Conservation (phyloP, 2,888 invertebrate genomes). For the Drosophila nigritarsus region DNA sequence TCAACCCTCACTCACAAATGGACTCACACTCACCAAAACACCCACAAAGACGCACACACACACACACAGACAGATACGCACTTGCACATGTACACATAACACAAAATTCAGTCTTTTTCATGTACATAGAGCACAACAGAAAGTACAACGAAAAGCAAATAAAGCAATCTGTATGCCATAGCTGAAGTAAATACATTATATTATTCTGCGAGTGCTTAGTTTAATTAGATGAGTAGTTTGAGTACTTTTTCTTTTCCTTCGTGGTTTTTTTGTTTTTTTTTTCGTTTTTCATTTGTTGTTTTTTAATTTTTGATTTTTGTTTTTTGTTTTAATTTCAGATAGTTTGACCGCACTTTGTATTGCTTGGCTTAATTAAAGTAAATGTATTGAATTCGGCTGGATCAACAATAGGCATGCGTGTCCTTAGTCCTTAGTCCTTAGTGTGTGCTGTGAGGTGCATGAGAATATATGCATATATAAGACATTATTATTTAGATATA, state of each 20-base stretch:
- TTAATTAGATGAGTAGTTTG: conserved; percentile 25
- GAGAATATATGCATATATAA: conserved; percentile 40
- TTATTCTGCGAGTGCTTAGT: conserved; percentile 35
- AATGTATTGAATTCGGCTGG: conserved; percentile 7
- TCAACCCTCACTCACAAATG: neutral
- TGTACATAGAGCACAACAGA: conserved; percentile 46
- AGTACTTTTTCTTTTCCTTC: conserved; percentile 8
- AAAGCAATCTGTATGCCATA: conserved; percentile 25
- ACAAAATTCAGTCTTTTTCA: conserved; percentile 72
- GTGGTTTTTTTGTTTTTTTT: neutral
- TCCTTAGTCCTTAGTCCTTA: conserved; percentile 17
- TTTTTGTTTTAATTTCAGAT: conserved; percentile 16
- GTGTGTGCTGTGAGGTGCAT: conserved; percentile 35
- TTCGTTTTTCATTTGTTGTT: neutral
- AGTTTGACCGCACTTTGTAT: conserved; percentile 18
- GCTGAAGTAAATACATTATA: conserved; percentile 19
- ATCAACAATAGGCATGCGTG: conserved; percentile 14
- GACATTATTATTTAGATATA: conserved; percentile 90
- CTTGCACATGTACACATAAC: conserved; percentile 28
- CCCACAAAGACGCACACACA: neutral
- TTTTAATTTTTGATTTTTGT: neutral
- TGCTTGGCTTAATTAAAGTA: conserved; percentile 21
- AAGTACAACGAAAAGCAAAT: conserved; percentile 21
- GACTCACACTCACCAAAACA: neutral
- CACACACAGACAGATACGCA: conserved; percentile 11